Evolutionary conservation across 2,888 invertebrate genomes (phyloP).

Genomic region (Mantis religiosa): DNA sequence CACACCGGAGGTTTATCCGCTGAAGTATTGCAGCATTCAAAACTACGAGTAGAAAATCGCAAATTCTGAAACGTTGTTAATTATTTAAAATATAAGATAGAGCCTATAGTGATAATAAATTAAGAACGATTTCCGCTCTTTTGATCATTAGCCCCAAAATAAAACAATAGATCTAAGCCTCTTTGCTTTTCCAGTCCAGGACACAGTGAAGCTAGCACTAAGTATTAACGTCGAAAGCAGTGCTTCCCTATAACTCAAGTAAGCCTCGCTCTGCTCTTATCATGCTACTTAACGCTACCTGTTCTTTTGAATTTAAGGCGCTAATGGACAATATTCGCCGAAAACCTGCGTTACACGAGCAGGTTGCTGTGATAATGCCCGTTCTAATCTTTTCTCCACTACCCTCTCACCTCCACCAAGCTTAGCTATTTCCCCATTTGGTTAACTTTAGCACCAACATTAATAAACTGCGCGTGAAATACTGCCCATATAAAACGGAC

Average conservation of each 20-base stretch:
- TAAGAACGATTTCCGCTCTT: no score
- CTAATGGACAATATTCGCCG: not conserved
- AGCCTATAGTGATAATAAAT: no score
- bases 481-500: not conserved
- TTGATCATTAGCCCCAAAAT: no score
- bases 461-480: not conserved
- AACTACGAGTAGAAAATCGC: no score
- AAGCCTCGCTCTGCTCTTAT: not conserved
- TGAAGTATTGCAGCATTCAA: no score
- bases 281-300: not conserved
- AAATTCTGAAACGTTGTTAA: no score
- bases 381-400: not conserved
- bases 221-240: not conserved
- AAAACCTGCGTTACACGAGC: not conserved
- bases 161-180: no score
- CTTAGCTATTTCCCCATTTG: not conserved
- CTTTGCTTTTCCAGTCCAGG: no score
- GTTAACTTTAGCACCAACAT: not conserved
- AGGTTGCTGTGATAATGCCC: not conserved
- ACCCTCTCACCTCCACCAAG: not conserved
- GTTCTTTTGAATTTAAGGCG: not conserved
- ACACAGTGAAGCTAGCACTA: no score
- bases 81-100: no score
- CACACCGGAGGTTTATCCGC: no score
- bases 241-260: not conserved